Evolutionary conservation across 2,797 vertebrate genomes (phyloP).

Genomic region (Naso thynnoides): DNA sequence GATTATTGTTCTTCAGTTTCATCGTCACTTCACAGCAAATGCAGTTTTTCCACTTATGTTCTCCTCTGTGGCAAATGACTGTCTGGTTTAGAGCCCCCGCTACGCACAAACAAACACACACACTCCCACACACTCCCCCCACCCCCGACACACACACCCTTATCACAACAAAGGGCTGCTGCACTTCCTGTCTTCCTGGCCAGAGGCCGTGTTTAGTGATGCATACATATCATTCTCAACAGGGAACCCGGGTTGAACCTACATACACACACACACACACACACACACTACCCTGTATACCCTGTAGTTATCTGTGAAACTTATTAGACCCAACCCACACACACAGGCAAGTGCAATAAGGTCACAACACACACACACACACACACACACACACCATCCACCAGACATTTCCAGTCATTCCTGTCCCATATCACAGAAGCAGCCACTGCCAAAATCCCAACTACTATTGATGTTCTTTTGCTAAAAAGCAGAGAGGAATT

Average conservation of each 20-base stretch:
- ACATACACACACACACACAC: not conserved
- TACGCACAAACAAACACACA: not conserved
- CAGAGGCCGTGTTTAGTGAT: conserved; percentile 54
- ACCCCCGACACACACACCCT: conserved; percentile 3
- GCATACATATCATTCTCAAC: conserved; percentile 49
- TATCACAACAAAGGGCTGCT: conserved; percentile 69
- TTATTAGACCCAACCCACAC: conserved; percentile 38
- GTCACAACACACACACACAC: not conserved
- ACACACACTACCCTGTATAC: conserved; percentile 31
- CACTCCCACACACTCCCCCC: conserved; percentile 5
- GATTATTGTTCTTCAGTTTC: not conserved
- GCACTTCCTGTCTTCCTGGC: conserved; percentile 63
- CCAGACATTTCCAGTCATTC: conserved; percentile 34
- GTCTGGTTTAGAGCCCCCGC: conserved; percentile 26
- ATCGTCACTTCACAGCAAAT: not conserved
- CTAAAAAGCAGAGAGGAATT: not conserved
- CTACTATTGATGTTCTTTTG: not conserved
- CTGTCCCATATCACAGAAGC: conserved; percentile 6
- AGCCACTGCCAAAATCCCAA: conserved; percentile 5
- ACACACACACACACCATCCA: conserved; percentile 11
- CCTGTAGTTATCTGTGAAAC: conserved; percentile 54
- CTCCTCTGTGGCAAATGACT: conserved; percentile 9
- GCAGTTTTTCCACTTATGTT: not conserved
- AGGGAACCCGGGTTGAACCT: conserved; percentile 39
- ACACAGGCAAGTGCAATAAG: conserved; percentile 4